phyloP scores from a whole-genome alignment of 2,797 vertebrate species.

The Glossophaga mutica region DNA sequence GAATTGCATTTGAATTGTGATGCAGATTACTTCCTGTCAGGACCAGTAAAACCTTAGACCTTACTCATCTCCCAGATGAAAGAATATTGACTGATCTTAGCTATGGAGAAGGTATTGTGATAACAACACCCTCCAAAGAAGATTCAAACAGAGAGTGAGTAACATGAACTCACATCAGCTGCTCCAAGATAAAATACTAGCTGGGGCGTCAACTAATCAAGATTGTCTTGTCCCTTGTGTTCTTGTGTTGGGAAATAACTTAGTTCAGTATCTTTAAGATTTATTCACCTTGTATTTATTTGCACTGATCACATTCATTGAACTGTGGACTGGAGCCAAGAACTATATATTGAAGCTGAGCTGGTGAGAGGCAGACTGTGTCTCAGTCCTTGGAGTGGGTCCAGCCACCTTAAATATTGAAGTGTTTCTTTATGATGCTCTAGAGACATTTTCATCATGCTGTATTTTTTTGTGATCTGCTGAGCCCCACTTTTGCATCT shows the following conservation, averaged over 20 bases:
- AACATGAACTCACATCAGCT: constrained; percentile 43
- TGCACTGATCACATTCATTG: constrained; percentile 55
- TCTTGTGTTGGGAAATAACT: constrained; percentile 68
- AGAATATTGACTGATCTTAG: constrained; percentile 55
- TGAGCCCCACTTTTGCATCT: constrained; percentile 15
- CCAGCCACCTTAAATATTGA: constrained; percentile 70
- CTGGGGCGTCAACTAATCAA: constrained; percentile 36
- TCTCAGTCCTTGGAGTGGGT: constrained; percentile 71
- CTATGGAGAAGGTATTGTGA: constrained; percentile 16
- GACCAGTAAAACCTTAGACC: constrained; percentile 36
- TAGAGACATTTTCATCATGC: constrained; percentile 66
- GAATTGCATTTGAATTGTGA: constrained; percentile 38
- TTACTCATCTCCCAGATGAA: constrained; percentile 47
- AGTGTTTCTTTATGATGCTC: constrained; percentile 66
- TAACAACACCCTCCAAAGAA: constrained; percentile 63
- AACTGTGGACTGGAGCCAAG: constrained; percentile 64
- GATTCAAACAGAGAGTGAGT: constrained; percentile 60
- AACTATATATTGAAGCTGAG: constrained; percentile 62
- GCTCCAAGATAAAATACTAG: constrained; percentile 66
- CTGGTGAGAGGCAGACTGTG: constrained; percentile 63
- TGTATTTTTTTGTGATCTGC: constrained; percentile 54
- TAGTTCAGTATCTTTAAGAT: constrained; percentile 70
- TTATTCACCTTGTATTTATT: constrained; percentile 59
- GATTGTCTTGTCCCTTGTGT: constrained; percentile 13
- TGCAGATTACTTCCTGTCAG: constrained; percentile 40